Evolutionary conservation across 2,113 vertebrate species (phyloP).

Genomic region (Saimiri boliviensis): DNA sequence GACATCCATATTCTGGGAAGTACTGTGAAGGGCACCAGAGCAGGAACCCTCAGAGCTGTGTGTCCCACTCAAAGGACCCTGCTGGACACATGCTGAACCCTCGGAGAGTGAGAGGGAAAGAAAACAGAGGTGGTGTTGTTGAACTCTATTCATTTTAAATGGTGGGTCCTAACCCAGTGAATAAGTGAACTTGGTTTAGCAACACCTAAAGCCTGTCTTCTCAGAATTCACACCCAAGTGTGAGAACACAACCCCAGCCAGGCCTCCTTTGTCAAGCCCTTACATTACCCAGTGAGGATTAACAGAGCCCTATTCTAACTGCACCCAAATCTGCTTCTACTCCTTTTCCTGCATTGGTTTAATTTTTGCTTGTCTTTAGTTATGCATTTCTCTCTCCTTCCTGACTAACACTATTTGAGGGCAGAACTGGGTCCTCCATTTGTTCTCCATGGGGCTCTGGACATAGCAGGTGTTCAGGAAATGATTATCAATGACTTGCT

Average conservation of each 20-base stretch:
- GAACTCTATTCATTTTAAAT: background rate
- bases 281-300: background rate
- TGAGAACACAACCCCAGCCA: background rate
- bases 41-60: background rate
- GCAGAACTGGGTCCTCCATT: background rate
- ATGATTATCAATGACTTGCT: background rate
- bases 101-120: background rate
- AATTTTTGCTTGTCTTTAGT: background rate
- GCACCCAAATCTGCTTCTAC: background rate
- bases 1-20: background rate
- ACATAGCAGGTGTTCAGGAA: background rate
- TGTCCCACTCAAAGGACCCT: background rate
- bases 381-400: background rate
- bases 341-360: background rate
- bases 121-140: background rate
- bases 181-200: background rate
- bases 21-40: background rate
- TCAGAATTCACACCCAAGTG: background rate
- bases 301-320: background rate
- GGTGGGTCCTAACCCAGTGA: background rate
- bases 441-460: background rate
- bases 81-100: background rate
- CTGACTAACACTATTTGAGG: background rate
- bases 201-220: background rate
- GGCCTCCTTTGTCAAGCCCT: background rate